These are phyloP conservation scores for Apotomis betuletana DNA, from an alignment of 2,888 invertebrate species.

Conservation along the genomic window DNA sequence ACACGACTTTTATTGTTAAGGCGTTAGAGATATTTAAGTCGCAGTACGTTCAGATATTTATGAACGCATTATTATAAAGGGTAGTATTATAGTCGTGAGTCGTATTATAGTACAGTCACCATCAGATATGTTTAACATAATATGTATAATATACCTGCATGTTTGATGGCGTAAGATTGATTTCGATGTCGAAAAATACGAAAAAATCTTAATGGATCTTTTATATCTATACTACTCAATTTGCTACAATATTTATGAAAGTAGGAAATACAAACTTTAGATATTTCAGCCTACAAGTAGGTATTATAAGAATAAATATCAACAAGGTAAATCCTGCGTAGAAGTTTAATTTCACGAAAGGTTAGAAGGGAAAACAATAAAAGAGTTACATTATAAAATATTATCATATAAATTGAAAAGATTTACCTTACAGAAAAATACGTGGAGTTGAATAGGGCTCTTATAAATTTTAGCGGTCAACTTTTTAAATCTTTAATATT, in stretches of 20 bases:
- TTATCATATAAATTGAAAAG: conserved; percentile 79
- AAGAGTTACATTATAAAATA: conserved; percentile 69
- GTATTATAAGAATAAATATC: conserved; percentile 27
- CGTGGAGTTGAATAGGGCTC: conserved; percentile 49
- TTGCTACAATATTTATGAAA: neutral
- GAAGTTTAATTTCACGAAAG: conserved; percentile 70
- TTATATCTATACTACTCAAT: neutral
- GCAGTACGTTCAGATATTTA: too few species aligned
- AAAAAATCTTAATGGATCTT: too few species aligned
- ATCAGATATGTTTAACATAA: too few species aligned
- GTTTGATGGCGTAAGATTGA: too few species aligned
- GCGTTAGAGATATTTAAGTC: too few species aligned
- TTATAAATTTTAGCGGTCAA: neutral
- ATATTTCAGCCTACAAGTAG: conserved; percentile 1
- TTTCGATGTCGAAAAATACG: too few species aligned
- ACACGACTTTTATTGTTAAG: too few species aligned
- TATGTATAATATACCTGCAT: too few species aligned
- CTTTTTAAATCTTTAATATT: neutral
- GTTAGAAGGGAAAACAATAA: conserved; percentile 73
- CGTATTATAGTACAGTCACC: too few species aligned
- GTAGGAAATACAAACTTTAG: neutral
- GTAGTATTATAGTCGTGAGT: too few species aligned
- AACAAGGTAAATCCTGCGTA: conserved; percentile 28
- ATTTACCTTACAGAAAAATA: conserved; percentile 50
- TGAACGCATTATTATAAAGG: too few species aligned